Percentiles rank a stretch among this genome's conserved stretches.
phyloP scores from a whole-genome alignment of 2,113 vertebrate genomes.

The Garra rufa region DNA sequence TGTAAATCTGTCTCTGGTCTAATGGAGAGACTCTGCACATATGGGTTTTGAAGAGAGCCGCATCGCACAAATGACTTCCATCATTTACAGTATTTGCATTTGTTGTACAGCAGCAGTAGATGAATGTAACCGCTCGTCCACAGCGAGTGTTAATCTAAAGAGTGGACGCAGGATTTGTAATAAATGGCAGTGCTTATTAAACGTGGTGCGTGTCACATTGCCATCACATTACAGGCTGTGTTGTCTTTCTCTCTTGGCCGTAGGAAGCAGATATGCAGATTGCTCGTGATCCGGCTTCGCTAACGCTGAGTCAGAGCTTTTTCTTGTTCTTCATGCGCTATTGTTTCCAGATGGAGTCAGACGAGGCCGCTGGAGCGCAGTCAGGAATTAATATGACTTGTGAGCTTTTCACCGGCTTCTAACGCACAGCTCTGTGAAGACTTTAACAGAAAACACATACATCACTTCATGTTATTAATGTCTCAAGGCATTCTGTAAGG shows the following conservation, averaged over 20 bases:
- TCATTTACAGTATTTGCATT: conserved; percentile 15
- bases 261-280: conserved; percentile 11
- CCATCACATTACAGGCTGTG: neutral
- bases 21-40: neutral
- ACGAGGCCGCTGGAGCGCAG: conserved; percentile 37
- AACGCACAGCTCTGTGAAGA: conserved; percentile 22
- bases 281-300: conserved; percentile 10
- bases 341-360: conserved; percentile 58
- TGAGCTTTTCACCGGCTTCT: conserved; percentile 37
- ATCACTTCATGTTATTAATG: conserved; percentile 28
- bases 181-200: conserved; percentile 10
- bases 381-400: conserved; percentile 42
- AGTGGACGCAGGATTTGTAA: neutral
- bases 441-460: conserved; percentile 37
- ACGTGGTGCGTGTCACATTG: neutral
- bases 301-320: conserved; percentile 44
- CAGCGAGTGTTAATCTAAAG: neutral
- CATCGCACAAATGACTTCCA: neutral
- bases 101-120: neutral
- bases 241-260: conserved; percentile 21
- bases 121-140: conserved; percentile 18
- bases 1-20: conserved; percentile 25
- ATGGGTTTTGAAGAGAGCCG: neutral
- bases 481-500: conserved; percentile 10
- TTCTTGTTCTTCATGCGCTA: conserved; percentile 45